A percentile compares a stretch with the other conserved stretches of the same genome.
phyloP scores from a whole-genome alignment of 1,140 invertebrate species.

The Zaprionus africanus region DNA sequence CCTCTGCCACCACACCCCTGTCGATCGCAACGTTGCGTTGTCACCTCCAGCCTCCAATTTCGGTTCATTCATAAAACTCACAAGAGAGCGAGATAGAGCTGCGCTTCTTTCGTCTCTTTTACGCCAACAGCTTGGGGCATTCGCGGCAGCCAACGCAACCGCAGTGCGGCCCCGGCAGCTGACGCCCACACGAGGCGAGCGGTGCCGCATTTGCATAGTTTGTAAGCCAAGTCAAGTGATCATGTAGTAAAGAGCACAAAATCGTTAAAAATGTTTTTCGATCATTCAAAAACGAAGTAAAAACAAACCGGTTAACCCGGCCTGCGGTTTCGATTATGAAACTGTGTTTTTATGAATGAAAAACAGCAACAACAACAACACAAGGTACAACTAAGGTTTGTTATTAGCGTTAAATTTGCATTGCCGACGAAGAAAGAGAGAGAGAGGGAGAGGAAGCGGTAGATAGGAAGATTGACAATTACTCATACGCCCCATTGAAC shows the following conservation, averaged over 20 bases:
- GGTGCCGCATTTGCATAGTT: constrained; percentile 73
- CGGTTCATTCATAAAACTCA: constrained; percentile 79
- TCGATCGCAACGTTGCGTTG: constrained; percentile 18
- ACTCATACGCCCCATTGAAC: constrained; percentile 66
- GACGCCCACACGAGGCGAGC: constrained; percentile 60
- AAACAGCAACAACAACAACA: constrained; percentile 21
- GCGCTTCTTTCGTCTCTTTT: constrained; percentile 2
- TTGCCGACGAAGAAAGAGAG: too few relatives aligned
- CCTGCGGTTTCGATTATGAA: constrained; percentile 62
- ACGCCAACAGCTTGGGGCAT: neutral
- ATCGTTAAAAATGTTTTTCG: constrained; percentile 74
- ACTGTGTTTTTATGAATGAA: constrained; percentile 72
- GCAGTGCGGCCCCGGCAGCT: constrained; percentile 34
- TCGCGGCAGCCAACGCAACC: neutral
- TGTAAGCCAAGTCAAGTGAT: constrained; percentile 72
- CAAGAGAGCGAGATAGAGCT: constrained; percentile 17
- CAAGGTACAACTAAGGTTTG: constrained; percentile 13
- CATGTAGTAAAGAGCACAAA: constrained; percentile 73
- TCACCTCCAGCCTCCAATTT: constrained; percentile 45
- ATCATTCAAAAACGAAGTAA: constrained; percentile 68
- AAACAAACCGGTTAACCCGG: constrained; percentile 59
- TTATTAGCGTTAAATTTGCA: constrained; percentile 59
- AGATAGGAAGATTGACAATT: constrained; percentile 43
- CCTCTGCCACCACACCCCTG: constrained; percentile 17
- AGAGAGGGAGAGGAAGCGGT: neutral